A percentile compares a stretch with the other conserved stretches of the same genome.
Conservation (phyloP, 2,113 vertebrate species). For the Oreochromis niloticus region DNA sequence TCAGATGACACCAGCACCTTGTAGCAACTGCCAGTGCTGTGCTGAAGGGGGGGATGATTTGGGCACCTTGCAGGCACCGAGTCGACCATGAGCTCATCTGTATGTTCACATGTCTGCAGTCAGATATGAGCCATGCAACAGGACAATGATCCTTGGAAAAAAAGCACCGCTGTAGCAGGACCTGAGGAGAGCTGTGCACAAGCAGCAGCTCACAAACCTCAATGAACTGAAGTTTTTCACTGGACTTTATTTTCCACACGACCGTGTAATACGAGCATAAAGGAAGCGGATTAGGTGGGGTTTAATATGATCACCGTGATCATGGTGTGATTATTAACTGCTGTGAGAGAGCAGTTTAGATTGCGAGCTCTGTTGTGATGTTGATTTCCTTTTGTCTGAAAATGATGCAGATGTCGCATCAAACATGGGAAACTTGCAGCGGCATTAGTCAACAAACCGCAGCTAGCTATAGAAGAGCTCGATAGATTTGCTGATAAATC, state of each 20-base stretch:
- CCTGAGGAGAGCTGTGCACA: background rate
- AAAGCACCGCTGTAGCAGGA: background rate
- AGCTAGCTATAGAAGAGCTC: background rate
- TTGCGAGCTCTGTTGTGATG: background rate
- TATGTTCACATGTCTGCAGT: background rate
- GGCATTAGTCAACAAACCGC: background rate
- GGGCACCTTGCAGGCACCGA: too few relatives aligned
- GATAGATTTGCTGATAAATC: background rate
- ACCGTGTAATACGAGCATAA: accelerated
- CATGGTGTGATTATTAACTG: background rate
- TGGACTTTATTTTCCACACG: background rate
- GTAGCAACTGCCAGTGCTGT: background rate
- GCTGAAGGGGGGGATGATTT: background rate
- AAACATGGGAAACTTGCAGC: accelerated
- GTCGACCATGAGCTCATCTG: too few relatives aligned
- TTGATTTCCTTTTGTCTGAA: too few relatives aligned
- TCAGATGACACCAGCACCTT: background rate
- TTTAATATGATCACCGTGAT: background rate
- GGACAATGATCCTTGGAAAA: background rate
- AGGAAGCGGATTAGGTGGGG: background rate
- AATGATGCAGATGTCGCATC: background rate
- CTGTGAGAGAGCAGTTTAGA: background rate
- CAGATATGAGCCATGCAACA: background rate
- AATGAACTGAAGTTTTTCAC: background rate
- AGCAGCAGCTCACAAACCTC: background rate